Conservation (phyloP, 2,113 vertebrate species). For the Origma solitaria region DNA sequence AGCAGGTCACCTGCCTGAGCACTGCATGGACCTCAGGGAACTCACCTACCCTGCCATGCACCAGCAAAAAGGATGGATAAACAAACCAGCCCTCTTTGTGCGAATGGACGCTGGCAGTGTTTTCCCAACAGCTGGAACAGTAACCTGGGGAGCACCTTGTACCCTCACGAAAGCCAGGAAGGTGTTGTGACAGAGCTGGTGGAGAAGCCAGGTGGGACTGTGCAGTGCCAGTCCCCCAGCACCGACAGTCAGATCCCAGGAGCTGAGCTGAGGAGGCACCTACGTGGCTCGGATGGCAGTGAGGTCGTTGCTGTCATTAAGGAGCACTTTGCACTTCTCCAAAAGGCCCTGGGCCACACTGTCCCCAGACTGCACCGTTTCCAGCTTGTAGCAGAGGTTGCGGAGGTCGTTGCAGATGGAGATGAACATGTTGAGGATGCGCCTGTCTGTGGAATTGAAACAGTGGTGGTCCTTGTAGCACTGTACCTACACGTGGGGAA, state of each 20-base stretch:
- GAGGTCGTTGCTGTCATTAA: conserved; percentile 73
- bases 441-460: conserved; percentile 70
- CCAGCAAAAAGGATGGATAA: neutral
- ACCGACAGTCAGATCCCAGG: rapidly evolving
- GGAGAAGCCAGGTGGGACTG: neutral
- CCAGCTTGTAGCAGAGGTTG: conserved; percentile 63
- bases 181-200: neutral
- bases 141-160: neutral
- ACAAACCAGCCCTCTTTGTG: neutral
- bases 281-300: conserved; percentile 76
- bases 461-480: conserved; percentile 76
- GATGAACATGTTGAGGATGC: conserved; percentile 75
- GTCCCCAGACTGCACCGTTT: conserved; percentile 18
- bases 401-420: conserved; percentile 69
- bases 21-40: neutral
- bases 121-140: neutral
- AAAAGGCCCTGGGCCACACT: conserved; percentile 25
- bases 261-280: neutral
- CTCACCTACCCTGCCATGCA: neutral
- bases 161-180: neutral
- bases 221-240: neutral
- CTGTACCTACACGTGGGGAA: conserved; percentile 66
- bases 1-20: neutral
- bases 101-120: neutral
- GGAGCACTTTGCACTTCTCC: conserved; percentile 71